Conservation (phyloP, 2,113 vertebrate species). For the Galeopterus variegatus region DNA sequence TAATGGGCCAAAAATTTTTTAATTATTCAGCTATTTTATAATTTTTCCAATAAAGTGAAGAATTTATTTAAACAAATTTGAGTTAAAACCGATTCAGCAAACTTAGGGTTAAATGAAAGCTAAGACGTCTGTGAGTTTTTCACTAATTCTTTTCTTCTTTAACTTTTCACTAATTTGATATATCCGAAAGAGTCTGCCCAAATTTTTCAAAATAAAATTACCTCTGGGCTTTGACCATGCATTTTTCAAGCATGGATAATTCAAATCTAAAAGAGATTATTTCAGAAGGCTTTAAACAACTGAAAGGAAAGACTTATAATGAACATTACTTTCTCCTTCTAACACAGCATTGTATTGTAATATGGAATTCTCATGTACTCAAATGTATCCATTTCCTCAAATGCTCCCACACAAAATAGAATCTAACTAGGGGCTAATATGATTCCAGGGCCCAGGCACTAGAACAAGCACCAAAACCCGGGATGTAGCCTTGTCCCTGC, state of each 20-base stretch:
- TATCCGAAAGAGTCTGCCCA: slow-evolving; percentile 61
- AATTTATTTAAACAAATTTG: slow-evolving; percentile 3
- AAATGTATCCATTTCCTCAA: slow-evolving; percentile 14
- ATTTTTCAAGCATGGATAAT: slow-evolving; percentile 69
- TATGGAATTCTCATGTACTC: slow-evolving; percentile 42
- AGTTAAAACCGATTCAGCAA: neutral
- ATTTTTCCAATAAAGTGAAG: slow-evolving; percentile 11
- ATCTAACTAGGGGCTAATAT: neutral
- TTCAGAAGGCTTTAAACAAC: slow-evolving; percentile 68
- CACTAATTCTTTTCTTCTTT: slow-evolving; percentile 30
- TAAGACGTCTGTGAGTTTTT: neutral
- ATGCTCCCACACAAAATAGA: slow-evolving; percentile 7
- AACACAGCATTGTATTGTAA: slow-evolving; percentile 30
- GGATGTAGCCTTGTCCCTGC: neutral
- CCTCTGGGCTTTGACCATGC: slow-evolving; percentile 22
- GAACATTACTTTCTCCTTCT: slow-evolving; percentile 65
- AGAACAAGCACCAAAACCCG: neutral
- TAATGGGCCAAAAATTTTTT: neutral
- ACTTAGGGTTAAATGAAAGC: slow-evolving; percentile 45
- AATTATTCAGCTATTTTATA: slow-evolving; percentile 26
- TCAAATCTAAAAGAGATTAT: slow-evolving; percentile 74
- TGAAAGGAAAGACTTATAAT: slow-evolving; percentile 59
- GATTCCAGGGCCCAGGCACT: too few relatives aligned
- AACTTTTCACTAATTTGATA: slow-evolving; percentile 57
- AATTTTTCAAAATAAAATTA: slow-evolving; percentile 79